phyloP scores from a whole-genome alignment of 2,797 vertebrate species.

The Cuculus canorus region DNA sequence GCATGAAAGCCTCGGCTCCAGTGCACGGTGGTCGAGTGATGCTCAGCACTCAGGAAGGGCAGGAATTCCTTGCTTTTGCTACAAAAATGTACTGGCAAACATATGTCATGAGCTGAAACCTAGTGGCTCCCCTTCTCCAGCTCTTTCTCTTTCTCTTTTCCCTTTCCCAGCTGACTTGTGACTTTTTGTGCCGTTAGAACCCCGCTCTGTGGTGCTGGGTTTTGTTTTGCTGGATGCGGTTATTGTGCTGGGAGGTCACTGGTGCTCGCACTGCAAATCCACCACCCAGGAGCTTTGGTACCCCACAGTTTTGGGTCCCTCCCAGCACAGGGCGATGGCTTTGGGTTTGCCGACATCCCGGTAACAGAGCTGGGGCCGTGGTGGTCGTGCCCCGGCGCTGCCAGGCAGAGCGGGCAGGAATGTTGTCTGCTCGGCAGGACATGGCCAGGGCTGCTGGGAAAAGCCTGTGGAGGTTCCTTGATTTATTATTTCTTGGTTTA shows the following conservation, averaged over 20 bases:
- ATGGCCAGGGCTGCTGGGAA: neutral
- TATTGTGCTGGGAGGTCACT: neutral
- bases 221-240: neutral
- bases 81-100: constrained; percentile 30
- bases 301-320: neutral
- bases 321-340: neutral
- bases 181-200: neutral
- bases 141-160: neutral
- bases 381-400: neutral
- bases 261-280: neutral
- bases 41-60: neutral
- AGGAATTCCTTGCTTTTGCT: neutral
- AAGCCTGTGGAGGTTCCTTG: neutral
- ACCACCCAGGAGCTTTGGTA: neutral
- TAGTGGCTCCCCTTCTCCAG: neutral
- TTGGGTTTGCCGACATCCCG: neutral
- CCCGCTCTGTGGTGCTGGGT: neutral
- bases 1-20: neutral
- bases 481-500: constrained; percentile 6
- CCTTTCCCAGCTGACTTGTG: neutral
- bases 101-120: neutral
- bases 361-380: fast-evolving
- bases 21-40: neutral
- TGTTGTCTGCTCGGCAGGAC: neutral
- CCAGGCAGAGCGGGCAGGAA: neutral